Conservation (phyloP, 30 jellyfish, hydroid and myxozoan species). For the Hydractinia echinata region DNA sequence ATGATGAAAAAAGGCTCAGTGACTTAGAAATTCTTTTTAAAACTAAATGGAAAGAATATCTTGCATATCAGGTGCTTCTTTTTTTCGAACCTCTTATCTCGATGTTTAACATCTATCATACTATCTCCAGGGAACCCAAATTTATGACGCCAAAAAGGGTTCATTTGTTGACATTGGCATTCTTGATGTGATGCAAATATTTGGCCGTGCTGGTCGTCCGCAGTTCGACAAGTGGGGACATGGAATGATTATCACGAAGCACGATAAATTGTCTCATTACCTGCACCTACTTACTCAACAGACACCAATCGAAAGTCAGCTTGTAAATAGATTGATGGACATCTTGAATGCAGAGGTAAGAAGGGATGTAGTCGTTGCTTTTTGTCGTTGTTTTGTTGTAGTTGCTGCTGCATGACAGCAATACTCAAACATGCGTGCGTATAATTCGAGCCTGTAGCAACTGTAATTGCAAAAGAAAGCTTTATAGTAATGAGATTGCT, state of each 20-base stretch:
- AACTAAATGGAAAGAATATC: background rate
- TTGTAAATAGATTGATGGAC: constrained; percentile 73
- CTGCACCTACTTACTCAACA: constrained; percentile 67
- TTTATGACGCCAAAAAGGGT: constrained; percentile 96
- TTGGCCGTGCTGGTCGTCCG: constrained; percentile 99
- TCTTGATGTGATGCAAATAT: constrained; percentile 97
- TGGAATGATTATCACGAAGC: constrained; percentile 86
- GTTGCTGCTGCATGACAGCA: too few relatives aligned
- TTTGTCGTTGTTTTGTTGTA: too few relatives aligned
- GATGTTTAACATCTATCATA: too few relatives aligned
- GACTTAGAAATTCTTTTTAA: too few relatives aligned
- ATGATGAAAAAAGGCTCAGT: too few relatives aligned
- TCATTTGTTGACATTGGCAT: constrained; percentile 91
- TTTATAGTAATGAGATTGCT: too few relatives aligned
- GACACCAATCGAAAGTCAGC: constrained; percentile 96
- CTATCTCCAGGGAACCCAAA: constrained; percentile 72
- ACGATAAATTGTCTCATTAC: constrained; percentile 75
- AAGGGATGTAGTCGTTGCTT: too few relatives aligned
- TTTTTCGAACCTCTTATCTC: background rate
- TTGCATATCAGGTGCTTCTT: background rate
- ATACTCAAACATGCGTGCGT: too few relatives aligned
- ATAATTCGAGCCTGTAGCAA: too few relatives aligned
- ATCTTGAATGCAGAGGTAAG: constrained; percentile 92
- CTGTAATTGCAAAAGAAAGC: too few relatives aligned
- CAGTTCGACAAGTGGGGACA: constrained; percentile 95